Base-by-base conservation (phyloP, 2,797 vertebrate genomes). In the Tolypeutes matacus region DNA sequence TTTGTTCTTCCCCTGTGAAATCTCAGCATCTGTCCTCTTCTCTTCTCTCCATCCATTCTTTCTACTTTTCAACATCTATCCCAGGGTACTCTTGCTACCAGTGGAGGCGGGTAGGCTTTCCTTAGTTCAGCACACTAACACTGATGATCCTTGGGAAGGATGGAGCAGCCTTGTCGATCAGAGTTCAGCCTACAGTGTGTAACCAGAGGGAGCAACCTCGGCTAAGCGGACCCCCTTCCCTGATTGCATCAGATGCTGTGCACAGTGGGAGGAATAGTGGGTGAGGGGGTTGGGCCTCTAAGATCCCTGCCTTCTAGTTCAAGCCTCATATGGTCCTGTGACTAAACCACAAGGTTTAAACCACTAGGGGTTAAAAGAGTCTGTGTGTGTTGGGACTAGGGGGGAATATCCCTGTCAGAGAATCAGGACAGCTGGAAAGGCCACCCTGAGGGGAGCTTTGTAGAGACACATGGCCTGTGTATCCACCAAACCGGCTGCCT, bases 341-440 rank as follows among this genome's bases (percentile, higher is more conserved):
- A 75, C 42, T 65, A 39, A 73, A 58, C 56, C 4, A 13, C 21
- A 39, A 39, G 39, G 39, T 39, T 39, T 65, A 39, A 73, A 58
- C 56, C 4, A 13, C 21, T 29, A 83, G 9, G 70, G 53, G 51
- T 93, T 90, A 69, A 90, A 86, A 81, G 58, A 81, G 64, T 56
- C 1, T 14, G 36, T 65, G 62, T 77, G 53, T 27, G 7, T 25
- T 21, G 25, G 31, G 18, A 3, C 0, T 27, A 2, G 36, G 15
- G 31, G 31, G 64, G n/a, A 81, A 5, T 58, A 64, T 95, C 25
- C 62, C 62, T n/a, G 25, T 92, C 9, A 2, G 75, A 65, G 70
- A 86, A 17, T 84, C 56, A 7, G 86, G 88, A 60, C 53, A 72
- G 42, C 89, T 58, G 93, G 76, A 29, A 90, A 86, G 83, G 51